These are phyloP conservation scores for Philereme vetulata DNA, from an alignment of 2,888 invertebrate species.

Conservation along the genomic window DNA sequence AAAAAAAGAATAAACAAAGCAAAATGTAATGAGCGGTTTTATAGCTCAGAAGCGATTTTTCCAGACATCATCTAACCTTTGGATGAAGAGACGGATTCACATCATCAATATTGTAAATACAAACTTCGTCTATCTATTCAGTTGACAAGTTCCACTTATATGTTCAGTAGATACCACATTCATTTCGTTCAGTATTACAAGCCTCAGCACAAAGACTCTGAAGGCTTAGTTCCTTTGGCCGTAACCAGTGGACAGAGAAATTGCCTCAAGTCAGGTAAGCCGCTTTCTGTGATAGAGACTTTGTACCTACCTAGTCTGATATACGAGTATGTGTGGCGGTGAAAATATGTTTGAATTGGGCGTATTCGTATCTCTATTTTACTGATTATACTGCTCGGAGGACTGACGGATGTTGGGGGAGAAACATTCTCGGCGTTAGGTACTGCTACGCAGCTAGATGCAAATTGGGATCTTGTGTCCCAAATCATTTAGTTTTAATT, in stretches of 20 bases:
- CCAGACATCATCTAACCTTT: no score
- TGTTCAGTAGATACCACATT: conserved; percentile 13
- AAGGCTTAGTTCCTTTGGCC: conserved; percentile 67
- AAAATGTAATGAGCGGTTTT: not conserved
- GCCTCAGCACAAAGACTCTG: conserved; percentile 65
- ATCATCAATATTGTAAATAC: no score
- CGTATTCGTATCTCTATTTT: not conserved
- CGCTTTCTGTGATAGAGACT: conserved; percentile 72
- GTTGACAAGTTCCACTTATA: not conserved
- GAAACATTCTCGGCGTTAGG: no score
- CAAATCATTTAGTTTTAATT: no score
- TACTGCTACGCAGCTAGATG: no score
- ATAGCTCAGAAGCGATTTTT: no score
- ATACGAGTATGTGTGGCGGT: conserved; percentile 34
- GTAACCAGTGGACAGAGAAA: conserved; percentile 79
- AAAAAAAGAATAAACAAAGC: no score
- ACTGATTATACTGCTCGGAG: no score
- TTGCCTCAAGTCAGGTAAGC: conserved; percentile 78
- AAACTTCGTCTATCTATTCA: no score
- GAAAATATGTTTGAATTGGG: conserved; percentile 18
- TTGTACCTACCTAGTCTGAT: conserved; percentile 40
- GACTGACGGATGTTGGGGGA: no score
- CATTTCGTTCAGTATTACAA: conserved; percentile 46
- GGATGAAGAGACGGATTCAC: no score
- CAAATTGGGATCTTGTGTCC: no score